phyloP scores from a whole-genome alignment of 2,888 invertebrate genomes.

The Suillia variegata region DNA sequence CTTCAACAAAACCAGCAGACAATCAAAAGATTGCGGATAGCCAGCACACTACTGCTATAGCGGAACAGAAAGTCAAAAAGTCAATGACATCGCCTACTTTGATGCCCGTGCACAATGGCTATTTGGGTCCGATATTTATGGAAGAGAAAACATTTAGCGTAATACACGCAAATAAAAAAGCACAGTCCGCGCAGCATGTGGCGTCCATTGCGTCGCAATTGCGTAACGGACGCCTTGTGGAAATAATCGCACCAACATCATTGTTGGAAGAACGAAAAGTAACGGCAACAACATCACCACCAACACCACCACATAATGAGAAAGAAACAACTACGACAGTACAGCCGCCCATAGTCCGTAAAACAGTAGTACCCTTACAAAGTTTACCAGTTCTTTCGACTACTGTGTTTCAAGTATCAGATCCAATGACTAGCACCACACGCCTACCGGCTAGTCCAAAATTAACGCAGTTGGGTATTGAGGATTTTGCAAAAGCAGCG shows the following conservation, averaged over 20 bases:
- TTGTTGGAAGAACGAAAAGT: conserved; percentile 34
- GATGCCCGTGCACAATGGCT: conserved; percentile 48
- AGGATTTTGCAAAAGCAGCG: neutral
- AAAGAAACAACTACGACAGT: conserved; percentile 10
- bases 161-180: conserved; percentile 34
- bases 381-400: conserved; percentile 39
- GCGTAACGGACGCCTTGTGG: conserved; percentile 48
- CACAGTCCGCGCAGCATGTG: conserved; percentile 32
- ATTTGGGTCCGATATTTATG: conserved; percentile 57
- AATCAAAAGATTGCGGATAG: conserved; percentile 9
- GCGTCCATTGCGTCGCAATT: conserved; percentile 44
- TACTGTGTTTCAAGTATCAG: conserved; percentile 49
- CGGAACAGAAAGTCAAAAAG: conserved; percentile 6
- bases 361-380: neutral
- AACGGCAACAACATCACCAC: conserved; percentile 2
- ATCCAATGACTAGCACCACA: conserved; percentile 39
- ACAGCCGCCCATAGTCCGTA: neutral
- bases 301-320: neutral
- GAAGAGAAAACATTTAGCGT: conserved; percentile 52
- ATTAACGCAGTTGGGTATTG: conserved; percentile 20
- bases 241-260: conserved; percentile 50
- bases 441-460: conserved; percentile 30
- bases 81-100: conserved; percentile 12
- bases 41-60: no score
- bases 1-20: neutral